Evolutionary conservation across 2,888 invertebrate species (phyloP), one percentile per base, ranked within the genome.

Genomic region (Plutella xylostella): DNA sequence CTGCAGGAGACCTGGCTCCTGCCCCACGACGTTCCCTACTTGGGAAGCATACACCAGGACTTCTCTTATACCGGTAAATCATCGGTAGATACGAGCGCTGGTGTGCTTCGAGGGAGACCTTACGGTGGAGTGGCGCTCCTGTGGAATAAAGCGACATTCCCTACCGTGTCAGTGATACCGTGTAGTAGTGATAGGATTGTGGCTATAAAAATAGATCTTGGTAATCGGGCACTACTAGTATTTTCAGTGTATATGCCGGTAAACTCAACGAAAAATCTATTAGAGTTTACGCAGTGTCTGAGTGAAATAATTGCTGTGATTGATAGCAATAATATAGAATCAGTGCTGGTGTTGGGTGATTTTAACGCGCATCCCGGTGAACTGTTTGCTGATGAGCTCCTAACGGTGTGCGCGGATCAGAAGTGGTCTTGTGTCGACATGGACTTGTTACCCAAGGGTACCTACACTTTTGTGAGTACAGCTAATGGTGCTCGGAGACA

Each of bases 391-490:
- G 20, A 21, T 17, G 37, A 38, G 12, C 20, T 38, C 2, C 12
- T 17, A 4, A 14, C 5, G 4, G 9, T 38, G 4, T 38, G 37
- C 14, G 20, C 19, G 2, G 37, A 38, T 4, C 37, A 20, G 18
- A n/a, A 3, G n/a, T 38, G 19, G 37, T 17, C 12, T 3, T 19
- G 20, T 7, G 37, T 18, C 3, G 37, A 38, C 18, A 12, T 34
- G 37, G 11, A 14, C 30, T 18, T 11, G 18, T 19, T 42, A 7
- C 25, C 25, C 9, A 5, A 7, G 25, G 40, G 31, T 12, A 31
- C 21, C 12, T 31, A 42, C 20, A 42, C 42, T 12, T 42, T 31
- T 22, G 14, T 42, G 2, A 31, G 42, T 42, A 11, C 30, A 15
- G 42, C 15, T 2, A 7, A 31, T 19, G 42, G 42, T 4, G 12